phyloP scores from a whole-genome alignment of 2,888 invertebrate species.

The Lasioglossum leucozonium region DNA sequence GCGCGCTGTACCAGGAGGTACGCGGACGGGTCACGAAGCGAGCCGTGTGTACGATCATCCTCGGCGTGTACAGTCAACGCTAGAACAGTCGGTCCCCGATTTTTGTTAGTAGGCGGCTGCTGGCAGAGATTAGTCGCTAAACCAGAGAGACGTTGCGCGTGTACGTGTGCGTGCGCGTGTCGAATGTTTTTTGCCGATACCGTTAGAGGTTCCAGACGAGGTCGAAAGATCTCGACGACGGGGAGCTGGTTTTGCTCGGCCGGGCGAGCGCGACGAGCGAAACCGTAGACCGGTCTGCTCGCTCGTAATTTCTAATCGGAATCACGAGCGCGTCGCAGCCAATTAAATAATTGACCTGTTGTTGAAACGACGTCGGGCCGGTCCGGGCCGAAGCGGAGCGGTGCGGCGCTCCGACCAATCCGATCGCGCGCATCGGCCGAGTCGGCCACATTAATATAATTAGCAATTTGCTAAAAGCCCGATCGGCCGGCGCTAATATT shows the following conservation, averaged over 20 bases:
- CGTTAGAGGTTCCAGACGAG: conserved; percentile 76
- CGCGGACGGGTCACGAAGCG: neutral
- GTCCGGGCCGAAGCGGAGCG: neutral
- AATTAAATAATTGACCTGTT: conserved; percentile 10
- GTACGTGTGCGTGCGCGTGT: neutral
- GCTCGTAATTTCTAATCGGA: conserved; percentile 37
- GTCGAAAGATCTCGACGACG: conserved; percentile 36
- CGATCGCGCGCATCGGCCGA: neutral
- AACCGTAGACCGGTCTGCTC: conserved; percentile 20
- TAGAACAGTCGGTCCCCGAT: neutral
- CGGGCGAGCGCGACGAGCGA: neutral
- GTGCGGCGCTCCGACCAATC: neutral
- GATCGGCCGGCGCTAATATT: neutral
- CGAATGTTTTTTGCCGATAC: conserved; percentile 61
- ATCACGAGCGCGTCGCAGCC: conserved; percentile 22
- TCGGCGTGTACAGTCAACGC: conserved; percentile 8
- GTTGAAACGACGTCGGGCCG: conserved; percentile 1
- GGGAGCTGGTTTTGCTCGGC: conserved; percentile 2
- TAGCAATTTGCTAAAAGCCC: neutral
- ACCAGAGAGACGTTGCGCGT: neutral
- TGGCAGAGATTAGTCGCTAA: conserved; percentile 36
- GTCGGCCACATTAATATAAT: conserved; percentile 17
- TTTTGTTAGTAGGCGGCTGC: neutral
- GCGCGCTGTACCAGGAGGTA: conserved; percentile 5
- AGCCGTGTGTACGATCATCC: neutral